Percentiles rank a stretch among this genome's conserved stretches.
These are phyloP conservation scores for Horisme vitalbata DNA, from an alignment of 2,888 invertebrate species.

Conservation along the genomic window DNA sequence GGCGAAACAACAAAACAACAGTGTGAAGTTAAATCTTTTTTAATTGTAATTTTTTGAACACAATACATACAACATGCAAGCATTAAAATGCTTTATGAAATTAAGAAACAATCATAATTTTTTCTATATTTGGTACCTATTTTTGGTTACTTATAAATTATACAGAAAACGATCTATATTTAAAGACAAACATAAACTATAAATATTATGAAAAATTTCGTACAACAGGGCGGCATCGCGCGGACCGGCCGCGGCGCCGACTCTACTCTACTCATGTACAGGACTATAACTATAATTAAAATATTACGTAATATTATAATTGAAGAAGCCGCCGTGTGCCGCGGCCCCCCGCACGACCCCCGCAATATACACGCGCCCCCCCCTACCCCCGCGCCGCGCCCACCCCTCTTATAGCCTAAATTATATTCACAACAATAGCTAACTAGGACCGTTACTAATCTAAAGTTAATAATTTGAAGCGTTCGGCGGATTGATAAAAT, in stretches of 20 bases:
- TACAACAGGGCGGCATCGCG: slow-evolving; percentile 66
- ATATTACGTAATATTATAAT: slow-evolving; percentile 47
- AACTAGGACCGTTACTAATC: slow-evolving; percentile 70
- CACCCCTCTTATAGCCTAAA: slow-evolving; percentile 46
- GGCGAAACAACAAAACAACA: slow-evolving; percentile 34
- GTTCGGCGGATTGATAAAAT: slow-evolving; percentile 64
- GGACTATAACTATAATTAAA: slow-evolving; percentile 47
- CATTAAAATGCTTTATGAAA: slow-evolving; percentile 81
- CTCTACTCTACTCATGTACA: slow-evolving; percentile 49
- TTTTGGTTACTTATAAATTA: slow-evolving; percentile 81
- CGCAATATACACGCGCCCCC: slow-evolving; percentile 25
- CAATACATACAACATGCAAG: slow-evolving; percentile 84
- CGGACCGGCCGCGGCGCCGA: slow-evolving; percentile 52
- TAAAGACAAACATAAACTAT: slow-evolving; percentile 79
- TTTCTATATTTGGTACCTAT: slow-evolving; percentile 82
- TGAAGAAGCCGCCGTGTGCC: slow-evolving; percentile 42
- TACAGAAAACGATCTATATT: slow-evolving; percentile 77
- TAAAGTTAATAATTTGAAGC: slow-evolving; percentile 73
- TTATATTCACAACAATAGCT: slow-evolving; percentile 71
- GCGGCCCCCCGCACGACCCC: slow-evolving; percentile 37
- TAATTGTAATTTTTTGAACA: slow-evolving; percentile 81
- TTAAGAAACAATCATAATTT: slow-evolving; percentile 78
- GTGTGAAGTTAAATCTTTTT: slow-evolving; percentile 65
- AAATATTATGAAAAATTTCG: slow-evolving; percentile 79
- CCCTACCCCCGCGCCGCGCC: slow-evolving; percentile 24